Evolutionary conservation across 2,888 invertebrate species (phyloP).

Genomic region (Cosmia trapezina): DNA sequence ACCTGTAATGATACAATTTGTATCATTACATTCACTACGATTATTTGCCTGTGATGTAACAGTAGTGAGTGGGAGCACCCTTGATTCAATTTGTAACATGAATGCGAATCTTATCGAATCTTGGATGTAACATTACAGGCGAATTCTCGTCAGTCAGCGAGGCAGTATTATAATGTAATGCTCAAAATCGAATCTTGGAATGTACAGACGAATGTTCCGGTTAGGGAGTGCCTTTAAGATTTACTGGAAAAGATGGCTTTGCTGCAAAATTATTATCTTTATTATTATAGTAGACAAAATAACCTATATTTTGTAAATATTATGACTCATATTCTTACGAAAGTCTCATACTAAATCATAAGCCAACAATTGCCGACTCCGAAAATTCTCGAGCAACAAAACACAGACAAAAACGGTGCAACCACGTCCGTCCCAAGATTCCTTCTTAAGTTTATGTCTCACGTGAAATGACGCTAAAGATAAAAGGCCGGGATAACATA

Average conservation of each 20-base stretch:
- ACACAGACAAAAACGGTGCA: constrained; percentile 28
- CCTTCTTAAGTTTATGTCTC: constrained; percentile 68
- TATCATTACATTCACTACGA: too few relatives aligned
- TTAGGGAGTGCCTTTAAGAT: too few relatives aligned
- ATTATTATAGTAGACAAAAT: background rate
- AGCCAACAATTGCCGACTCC: constrained; percentile 13
- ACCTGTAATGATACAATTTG: too few relatives aligned
- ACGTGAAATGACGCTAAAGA: constrained; percentile 68
- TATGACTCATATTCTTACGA: background rate
- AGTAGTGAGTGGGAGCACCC: too few relatives aligned
- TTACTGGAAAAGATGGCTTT: background rate
- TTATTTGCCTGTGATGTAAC: too few relatives aligned
- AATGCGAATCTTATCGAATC: too few relatives aligned
- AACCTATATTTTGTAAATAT: background rate
- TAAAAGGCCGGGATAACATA: constrained; percentile 68
- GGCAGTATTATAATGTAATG: too few relatives aligned
- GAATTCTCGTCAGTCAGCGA: too few relatives aligned
- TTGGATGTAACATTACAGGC: too few relatives aligned
- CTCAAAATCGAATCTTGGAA: too few relatives aligned
- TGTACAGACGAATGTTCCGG: too few relatives aligned
- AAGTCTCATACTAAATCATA: background rate
- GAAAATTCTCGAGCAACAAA: constrained; percentile 19
- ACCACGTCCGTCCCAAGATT: constrained; percentile 58
- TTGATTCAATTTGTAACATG: too few relatives aligned
- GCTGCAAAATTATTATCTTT: background rate